A percentile compares a stretch with the other conserved stretches of the same genome.
phyloP scores from a whole-genome alignment of 2,797 vertebrate species.

The Alosa sapidissima region DNA sequence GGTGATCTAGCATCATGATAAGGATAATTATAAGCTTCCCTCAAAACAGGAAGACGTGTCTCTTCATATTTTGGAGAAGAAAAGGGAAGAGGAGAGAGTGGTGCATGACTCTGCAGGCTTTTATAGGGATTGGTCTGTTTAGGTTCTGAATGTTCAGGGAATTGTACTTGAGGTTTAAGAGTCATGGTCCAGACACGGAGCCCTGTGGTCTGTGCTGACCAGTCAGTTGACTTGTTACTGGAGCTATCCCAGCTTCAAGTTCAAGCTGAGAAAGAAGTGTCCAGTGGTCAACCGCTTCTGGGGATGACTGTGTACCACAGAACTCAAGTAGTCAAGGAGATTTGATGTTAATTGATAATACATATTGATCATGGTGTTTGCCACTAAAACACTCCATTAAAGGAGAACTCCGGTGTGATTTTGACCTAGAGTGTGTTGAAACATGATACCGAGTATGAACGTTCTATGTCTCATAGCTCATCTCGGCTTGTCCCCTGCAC shows the following conservation, averaged over 20 bases:
- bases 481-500: too few relatives aligned
- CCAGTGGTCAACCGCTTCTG: neutral
- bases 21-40: slow-evolving; percentile 1
- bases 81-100: neutral
- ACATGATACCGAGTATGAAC: too few relatives aligned
- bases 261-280: neutral
- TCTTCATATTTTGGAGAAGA: neutral
- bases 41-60: slow-evolving; percentile 11
- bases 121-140: neutral
- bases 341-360: neutral
- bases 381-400: too few relatives aligned
- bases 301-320: neutral
- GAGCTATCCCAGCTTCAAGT: neutral
- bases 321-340: neutral
- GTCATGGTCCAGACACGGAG: neutral
- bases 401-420: too few relatives aligned
- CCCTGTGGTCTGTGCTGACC: neutral
- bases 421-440: too few relatives aligned
- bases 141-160: neutral
- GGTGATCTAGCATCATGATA: neutral
- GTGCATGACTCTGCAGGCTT: neutral
- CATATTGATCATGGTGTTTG: neutral
- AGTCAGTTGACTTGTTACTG: neutral
- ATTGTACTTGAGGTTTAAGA: neutral
- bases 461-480: too few relatives aligned